Conservation (phyloP, 2,888 invertebrate species). For the Mamestra brassicae region DNA sequence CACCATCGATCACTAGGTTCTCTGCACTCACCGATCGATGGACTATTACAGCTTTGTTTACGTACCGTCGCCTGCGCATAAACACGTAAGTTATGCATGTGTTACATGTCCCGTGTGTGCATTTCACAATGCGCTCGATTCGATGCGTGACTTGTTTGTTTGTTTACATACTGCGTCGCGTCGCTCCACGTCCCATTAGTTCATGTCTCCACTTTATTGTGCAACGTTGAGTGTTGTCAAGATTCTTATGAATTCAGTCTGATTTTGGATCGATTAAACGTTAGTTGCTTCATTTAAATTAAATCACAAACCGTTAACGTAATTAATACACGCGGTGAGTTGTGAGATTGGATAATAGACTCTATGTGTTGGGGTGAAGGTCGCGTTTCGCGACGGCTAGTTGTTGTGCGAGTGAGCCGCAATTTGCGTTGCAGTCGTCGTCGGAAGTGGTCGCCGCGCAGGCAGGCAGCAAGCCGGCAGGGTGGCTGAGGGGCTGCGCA, state of each 20-base stretch:
- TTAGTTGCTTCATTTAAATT: slow-evolving; percentile 75
- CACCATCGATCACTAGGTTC: slow-evolving; percentile 69
- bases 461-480: slow-evolving; percentile 58
- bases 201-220: slow-evolving; percentile 54
- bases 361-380: slow-evolving; percentile 61
- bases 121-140: slow-evolving; percentile 81
- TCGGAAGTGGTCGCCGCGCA: slow-evolving; percentile 73
- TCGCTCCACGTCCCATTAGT: slow-evolving; percentile 60
- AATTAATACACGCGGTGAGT: slow-evolving; percentile 74
- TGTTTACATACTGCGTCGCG: slow-evolving; percentile 77
- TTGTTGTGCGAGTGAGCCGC: slow-evolving; percentile 65
- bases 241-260: slow-evolving; percentile 49
- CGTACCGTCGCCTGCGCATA: slow-evolving; percentile 77
- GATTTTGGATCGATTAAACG: slow-evolving; percentile 67
- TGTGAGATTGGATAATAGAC: slow-evolving; percentile 60
- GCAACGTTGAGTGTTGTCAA: slow-evolving; percentile 47
- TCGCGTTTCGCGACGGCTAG: slow-evolving; percentile 44
- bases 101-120: slow-evolving; percentile 79
- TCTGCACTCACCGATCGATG: slow-evolving; percentile 72
- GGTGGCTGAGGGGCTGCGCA: slow-evolving; percentile 75
- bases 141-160: slow-evolving; percentile 80
- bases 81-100: slow-evolving; percentile 87
- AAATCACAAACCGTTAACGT: slow-evolving; percentile 79
- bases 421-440: slow-evolving; percentile 74
- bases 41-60: slow-evolving; percentile 81